Percentiles rank a stretch among this genome's conserved stretches.
Evolutionary conservation across 2,113 vertebrate species (phyloP).

Genomic region (Serilophus lunatus): DNA sequence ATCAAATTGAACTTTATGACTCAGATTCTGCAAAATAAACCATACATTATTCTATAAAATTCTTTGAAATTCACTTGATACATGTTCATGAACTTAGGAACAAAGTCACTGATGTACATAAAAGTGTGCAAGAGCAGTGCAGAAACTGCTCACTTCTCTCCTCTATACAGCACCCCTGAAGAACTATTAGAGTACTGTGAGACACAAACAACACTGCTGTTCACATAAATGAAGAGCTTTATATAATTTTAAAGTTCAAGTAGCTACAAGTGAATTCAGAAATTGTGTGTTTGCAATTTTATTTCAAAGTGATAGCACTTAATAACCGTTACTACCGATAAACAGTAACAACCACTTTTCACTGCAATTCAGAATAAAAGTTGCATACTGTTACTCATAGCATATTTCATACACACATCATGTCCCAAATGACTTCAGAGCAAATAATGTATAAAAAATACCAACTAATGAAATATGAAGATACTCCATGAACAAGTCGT

Average conservation of each 20-base stretch:
- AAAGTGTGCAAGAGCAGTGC: neutral
- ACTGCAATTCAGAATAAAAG: neutral
- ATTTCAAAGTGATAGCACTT: neutral
- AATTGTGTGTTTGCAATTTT: neutral
- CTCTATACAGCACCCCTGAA: neutral
- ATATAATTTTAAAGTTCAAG: neutral
- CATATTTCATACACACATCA: neutral
- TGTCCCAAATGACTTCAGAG: neutral
- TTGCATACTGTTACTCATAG: neutral
- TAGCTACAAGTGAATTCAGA: neutral
- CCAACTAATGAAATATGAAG: neutral
- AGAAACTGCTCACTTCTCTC: neutral
- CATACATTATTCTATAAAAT: neutral
- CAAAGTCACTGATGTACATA: neutral
- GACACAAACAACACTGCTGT: neutral
- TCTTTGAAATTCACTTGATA: neutral
- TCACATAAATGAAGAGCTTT: neutral
- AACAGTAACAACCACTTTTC: neutral
- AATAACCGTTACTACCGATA: neutral
- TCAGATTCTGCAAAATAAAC: neutral
- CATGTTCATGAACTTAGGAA: neutral
- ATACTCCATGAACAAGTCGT: neutral
- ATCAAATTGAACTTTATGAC: neutral
- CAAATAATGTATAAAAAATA: neutral
- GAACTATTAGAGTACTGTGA: neutral